phyloP scores from a whole-genome alignment of 1,140 invertebrate species.

The Meteorus sp. region DNA sequence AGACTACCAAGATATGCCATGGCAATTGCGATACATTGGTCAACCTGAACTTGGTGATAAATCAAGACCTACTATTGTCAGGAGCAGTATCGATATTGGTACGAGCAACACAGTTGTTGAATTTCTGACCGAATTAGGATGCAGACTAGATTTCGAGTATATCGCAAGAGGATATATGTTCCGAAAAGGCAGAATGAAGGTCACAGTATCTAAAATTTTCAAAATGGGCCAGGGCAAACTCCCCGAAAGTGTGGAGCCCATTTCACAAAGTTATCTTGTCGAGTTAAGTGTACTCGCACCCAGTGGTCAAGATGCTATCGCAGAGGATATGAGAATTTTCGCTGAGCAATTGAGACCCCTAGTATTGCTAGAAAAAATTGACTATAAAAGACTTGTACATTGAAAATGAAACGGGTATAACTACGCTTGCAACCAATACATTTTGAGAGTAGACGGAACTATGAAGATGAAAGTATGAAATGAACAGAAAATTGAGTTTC shows the following conservation, averaged over 20 bases:
- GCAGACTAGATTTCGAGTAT: constrained; percentile 90
- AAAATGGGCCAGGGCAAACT: constrained; percentile 77
- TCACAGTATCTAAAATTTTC: constrained; percentile 93
- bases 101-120: constrained; percentile 87
- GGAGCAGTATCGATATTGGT: constrained; percentile 89
- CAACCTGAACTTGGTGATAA: constrained; percentile 89
- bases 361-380: constrained; percentile 88
- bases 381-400: constrained; percentile 72
- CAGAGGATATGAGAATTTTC: constrained; percentile 94
- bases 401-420: no score
- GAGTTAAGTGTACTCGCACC: constrained; percentile 93
- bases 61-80: constrained; percentile 83
- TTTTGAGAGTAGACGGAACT: no score
- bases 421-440: no score
- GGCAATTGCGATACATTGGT: constrained; percentile 87
- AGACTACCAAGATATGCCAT: constrained; percentile 78
- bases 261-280: constrained; percentile 91
- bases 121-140: constrained; percentile 91
- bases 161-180: constrained; percentile 94
- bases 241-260: constrained; percentile 75
- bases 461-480: no score
- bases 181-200: constrained; percentile 94
- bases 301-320: constrained; percentile 89
- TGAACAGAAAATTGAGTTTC: no score
- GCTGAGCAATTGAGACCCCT: constrained; percentile 92